Conservation (phyloP, 2,797 vertebrate species). For the Sebastes kiyomatsui region DNA sequence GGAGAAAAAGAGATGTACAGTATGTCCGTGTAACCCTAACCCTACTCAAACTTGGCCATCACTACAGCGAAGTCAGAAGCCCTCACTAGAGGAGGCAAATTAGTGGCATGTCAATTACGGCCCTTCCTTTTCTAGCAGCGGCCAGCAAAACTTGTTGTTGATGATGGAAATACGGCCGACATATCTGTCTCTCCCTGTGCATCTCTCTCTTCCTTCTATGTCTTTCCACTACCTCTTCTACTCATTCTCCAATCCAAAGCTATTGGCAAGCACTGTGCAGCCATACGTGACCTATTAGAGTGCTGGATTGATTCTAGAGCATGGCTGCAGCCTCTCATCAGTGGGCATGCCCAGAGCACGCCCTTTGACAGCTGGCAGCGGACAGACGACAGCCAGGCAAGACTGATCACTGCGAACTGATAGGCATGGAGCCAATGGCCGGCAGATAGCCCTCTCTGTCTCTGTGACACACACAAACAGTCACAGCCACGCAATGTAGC, state of each 20-base stretch:
- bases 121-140: slow-evolving; percentile 24
- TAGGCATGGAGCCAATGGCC: slow-evolving; percentile 75
- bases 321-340: slow-evolving; percentile 80
- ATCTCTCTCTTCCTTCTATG: slow-evolving; percentile 22
- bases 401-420: slow-evolving; percentile 79
- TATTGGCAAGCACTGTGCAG: slow-evolving; percentile 79
- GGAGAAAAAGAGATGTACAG: not conserved
- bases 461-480: slow-evolving; percentile 37
- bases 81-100: slow-evolving; percentile 56
- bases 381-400: slow-evolving; percentile 72
- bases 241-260: slow-evolving; percentile 66
- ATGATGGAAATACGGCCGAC: slow-evolving; percentile 41
- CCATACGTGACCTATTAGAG: slow-evolving; percentile 86
- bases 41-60: slow-evolving; percentile 37
- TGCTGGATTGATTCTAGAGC: slow-evolving; percentile 83
- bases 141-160: slow-evolving; percentile 38
- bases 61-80: slow-evolving; percentile 25
- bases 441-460: slow-evolving; percentile 61
- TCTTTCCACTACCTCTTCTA: slow-evolving; percentile 27
- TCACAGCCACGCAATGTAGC: not conserved
- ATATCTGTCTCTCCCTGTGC: slow-evolving; percentile 18
- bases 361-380: slow-evolving; percentile 80
- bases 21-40: slow-evolving; percentile 22
- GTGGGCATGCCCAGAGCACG: slow-evolving; percentile 74
- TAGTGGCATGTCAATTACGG: slow-evolving; percentile 70